Evolutionary conservation across 2,797 vertebrate genomes (phyloP), one percentile per base, ranked within the genome.

Genomic region (Hippocampus kuda): DNA sequence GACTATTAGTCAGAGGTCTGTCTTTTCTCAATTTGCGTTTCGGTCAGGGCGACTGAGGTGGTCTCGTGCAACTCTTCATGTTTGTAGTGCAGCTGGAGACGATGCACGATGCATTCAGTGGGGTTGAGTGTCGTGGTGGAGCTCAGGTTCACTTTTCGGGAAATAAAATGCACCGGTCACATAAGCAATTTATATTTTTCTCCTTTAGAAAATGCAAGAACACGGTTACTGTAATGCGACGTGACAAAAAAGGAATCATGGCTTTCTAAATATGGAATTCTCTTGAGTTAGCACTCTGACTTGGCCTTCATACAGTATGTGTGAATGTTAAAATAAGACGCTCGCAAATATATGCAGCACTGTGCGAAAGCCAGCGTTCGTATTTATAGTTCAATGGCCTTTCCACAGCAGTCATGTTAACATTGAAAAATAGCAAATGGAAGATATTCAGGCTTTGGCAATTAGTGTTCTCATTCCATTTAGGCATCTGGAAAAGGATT

Each of bases 41-140:
- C 77, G 66, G 72, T 79, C 56, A 16, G 65, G 82, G 81, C 79
- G 82, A 80, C 79, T 65, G 69, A 79, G 85, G 84, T 82, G 81
- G 79, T 73, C 68, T 75, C 75, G 74, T 69, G 79, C 71, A 38
- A 41, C 30, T 51, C 6, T 8, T 20, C 5, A 51, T 42, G 60
- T 62, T 27, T 60, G 57, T 7, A 26, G 12, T 12, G 70, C 71
- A 78, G 30, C 67, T 68, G 68, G 76, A 79, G 76, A 82, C 78
- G 71, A 77, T 77, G 80, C 84, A 85, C 91, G 92, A 86, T 90
- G 90, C 91, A 90, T 77, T 78, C 81, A 81, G 72, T 82, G 74
- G 85, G 80, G 85, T 86, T 81, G 74, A 83, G 75, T 79, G 77
- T 26, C n/a, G 13, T 26, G 54, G 24, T 26, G n/a, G n/a, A 24